Evolutionary conservation across 2,113 vertebrate genomes (phyloP).

Genomic region (Helogale parvula): DNA sequence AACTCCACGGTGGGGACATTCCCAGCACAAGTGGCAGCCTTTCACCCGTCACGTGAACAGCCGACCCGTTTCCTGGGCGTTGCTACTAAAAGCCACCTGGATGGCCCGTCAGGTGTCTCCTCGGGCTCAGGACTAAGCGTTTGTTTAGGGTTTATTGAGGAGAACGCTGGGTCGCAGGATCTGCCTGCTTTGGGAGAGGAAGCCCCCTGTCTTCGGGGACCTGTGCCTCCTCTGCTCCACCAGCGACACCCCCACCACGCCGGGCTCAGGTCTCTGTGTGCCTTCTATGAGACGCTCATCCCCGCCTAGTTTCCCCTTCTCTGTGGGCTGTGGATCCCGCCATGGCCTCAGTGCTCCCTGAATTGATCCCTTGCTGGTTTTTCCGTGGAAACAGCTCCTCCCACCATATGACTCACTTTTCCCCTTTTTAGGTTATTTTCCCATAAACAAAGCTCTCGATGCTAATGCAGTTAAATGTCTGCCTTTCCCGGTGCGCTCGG

Average conservation of each 20-base stretch:
- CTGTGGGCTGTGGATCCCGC: not conserved
- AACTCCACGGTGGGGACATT: not conserved
- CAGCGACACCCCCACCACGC: accelerated
- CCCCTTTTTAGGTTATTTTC: not conserved
- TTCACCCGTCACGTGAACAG: not conserved
- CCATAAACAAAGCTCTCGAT: not conserved
- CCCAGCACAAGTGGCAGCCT: not conserved
- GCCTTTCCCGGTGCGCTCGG: accelerated
- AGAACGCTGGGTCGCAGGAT: not conserved
- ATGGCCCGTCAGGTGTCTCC: not conserved
- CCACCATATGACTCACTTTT: not conserved
- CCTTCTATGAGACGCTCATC: not conserved
- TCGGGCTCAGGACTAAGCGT: not conserved
- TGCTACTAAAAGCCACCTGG: not conserved
- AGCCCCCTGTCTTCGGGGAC: not conserved
- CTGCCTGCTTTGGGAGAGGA: not conserved
- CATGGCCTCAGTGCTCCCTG: accelerated
- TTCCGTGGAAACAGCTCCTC: not conserved
- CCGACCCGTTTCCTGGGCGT: not conserved
- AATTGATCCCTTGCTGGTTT: not conserved
- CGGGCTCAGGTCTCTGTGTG: not conserved
- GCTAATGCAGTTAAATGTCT: not conserved
- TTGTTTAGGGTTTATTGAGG: not conserved
- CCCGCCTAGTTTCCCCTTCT: not conserved
- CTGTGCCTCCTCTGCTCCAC: not conserved